These are phyloP conservation scores for Eledone cirrhosa DNA, from an alignment of 2,888 invertebrate genomes.

Conservation along the genomic window DNA sequence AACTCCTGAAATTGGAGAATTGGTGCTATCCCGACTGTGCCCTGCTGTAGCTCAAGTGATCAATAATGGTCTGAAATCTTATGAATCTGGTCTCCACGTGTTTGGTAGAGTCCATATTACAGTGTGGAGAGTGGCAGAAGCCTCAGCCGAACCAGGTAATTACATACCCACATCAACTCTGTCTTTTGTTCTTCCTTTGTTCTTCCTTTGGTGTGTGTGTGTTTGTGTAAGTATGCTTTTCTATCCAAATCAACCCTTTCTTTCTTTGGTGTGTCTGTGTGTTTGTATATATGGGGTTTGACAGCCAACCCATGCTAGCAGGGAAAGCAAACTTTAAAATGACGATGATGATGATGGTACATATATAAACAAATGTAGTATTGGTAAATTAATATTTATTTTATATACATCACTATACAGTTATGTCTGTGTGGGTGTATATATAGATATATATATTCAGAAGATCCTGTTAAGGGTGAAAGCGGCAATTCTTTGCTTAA, in stretches of 20 bases:
- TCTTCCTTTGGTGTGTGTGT: background rate
- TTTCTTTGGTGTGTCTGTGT: background rate
- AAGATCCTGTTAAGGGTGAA: too few species aligned
- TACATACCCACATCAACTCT: background rate
- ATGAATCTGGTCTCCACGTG: slow-evolving; percentile 76
- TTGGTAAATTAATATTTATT: too few species aligned
- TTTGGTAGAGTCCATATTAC: slow-evolving; percentile 87
- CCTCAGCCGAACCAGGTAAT: slow-evolving; percentile 81
- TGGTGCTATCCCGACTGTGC: slow-evolving; percentile 78
- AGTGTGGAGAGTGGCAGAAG: slow-evolving; percentile 90
- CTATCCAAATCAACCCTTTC: too few species aligned
- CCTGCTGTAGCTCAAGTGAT: slow-evolving; percentile 85
- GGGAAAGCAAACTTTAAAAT: too few species aligned
- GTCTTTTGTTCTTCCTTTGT: background rate
- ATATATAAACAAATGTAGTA: background rate
- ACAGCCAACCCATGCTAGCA: too few species aligned
- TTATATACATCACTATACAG: too few species aligned
- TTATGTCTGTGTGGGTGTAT: too few species aligned
- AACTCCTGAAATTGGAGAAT: slow-evolving; percentile 69
- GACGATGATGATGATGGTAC: too few species aligned
- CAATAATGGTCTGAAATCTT: slow-evolving; percentile 84
- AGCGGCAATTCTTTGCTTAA: too few species aligned
- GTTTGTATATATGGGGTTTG: background rate
- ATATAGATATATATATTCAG: too few species aligned
- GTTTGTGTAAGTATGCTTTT: background rate